These are phyloP conservation scores for Galaxias olidus DNA, from an alignment of 2,797 vertebrate genomes.

Conservation along the genomic window DNA sequence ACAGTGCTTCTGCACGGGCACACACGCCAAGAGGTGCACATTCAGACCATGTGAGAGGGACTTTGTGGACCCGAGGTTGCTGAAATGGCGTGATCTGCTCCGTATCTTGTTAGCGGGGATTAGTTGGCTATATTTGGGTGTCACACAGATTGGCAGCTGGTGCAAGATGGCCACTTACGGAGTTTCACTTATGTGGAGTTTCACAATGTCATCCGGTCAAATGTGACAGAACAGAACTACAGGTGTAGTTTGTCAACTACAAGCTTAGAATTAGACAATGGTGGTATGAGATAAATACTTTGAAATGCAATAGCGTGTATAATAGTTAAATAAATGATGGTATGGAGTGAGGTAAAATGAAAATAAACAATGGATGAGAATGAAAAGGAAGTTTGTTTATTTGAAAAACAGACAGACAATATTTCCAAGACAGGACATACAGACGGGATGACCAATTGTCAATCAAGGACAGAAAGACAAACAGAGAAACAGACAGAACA, in stretches of 20 bases:
- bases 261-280: no score
- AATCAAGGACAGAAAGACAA: not conserved
- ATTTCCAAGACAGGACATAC: not conserved
- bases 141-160: not conserved
- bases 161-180: not conserved
- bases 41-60: not conserved
- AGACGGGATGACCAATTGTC: not conserved
- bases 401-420: not conserved
- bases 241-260: no score
- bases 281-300: no score
- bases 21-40: not conserved
- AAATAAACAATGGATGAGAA: no score
- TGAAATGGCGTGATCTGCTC: not conserved
- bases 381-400: no score
- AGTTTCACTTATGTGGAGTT: not conserved
- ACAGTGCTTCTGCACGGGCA: not conserved
- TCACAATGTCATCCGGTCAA: not conserved
- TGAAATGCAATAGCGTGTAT: no score
- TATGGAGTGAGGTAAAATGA: no score
- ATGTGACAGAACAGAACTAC: not conserved
- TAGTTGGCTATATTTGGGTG: conserved; percentile 1
- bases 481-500: conserved; percentile 5
- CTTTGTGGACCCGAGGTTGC: not conserved
- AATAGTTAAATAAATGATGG: no score
- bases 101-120: conserved; percentile 8